Conservation (phyloP, 2,888 invertebrate species). For the Balanococcus diminutus region DNA sequence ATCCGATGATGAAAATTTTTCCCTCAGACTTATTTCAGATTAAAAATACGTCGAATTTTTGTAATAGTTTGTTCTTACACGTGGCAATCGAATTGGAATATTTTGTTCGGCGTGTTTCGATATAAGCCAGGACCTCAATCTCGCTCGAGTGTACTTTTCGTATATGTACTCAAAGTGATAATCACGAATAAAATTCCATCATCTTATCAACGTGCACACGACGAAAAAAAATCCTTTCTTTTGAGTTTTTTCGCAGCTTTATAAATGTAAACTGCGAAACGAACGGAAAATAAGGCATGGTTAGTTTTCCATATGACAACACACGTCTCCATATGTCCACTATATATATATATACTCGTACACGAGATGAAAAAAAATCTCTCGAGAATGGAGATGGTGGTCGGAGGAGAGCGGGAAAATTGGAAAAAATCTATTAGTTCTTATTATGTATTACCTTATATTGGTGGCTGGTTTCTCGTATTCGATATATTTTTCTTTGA, state of each 20-base stretch:
- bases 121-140: background rate
- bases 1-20: background rate
- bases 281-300: background rate
- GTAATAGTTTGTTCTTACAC: background rate
- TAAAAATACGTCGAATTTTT: background rate
- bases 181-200: background rate
- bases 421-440: background rate
- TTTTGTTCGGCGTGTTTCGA: background rate
- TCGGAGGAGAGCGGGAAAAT: background rate
- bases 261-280: background rate
- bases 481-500: background rate
- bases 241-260: background rate
- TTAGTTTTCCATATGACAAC: constrained; percentile 5
- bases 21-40: background rate
- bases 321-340: background rate
- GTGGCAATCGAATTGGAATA: background rate
- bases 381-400: background rate
- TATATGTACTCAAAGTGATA: background rate
- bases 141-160: background rate
- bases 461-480: background rate
- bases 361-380: background rate
- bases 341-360: background rate
- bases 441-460: background rate
- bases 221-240: background rate
- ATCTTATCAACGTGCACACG: background rate